Base-by-base conservation (phyloP, 2,113 vertebrate species). In the Craseonycteris thonglongyai region DNA sequence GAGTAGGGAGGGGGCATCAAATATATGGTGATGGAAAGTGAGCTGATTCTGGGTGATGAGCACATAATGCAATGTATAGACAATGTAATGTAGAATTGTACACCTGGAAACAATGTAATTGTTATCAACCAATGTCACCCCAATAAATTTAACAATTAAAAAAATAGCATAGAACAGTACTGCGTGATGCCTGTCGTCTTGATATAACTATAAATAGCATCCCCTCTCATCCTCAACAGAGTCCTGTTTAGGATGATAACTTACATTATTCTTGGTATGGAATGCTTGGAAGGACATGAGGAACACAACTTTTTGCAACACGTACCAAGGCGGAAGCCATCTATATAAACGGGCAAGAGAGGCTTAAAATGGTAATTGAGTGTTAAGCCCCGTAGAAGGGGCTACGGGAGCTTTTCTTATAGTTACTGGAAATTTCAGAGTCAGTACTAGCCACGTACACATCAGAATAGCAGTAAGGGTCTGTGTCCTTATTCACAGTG, bases 221-320 rank as follows among this genome's bases (percentile, higher is more conserved):
- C 14, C 22, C 16, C 16, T 71, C 69, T 84, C 63, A 65, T 81
- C 24, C 54, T 87, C 68, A 93, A 15, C 7, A 35, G 33, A 35
- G 14, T 89, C 63, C 21, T 84, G 49, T 24, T 59, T 59, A 47
- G 19, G 49, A 63, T 3, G 26, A 58, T 61, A 74, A 56, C 54
- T 91, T 69, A 45, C 56, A 49, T 88, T 33, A 85, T 54, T 76
- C 51, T 88, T 59, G 59, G 42, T 33, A 45, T 19, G 35, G 30
- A 69, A 79, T 75, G n/a, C 35, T 82, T 74, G 69, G 63, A 74
- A 91, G 59, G n/a, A 56, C 68, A 84, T 18, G 33, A 88, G 51
- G 35, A 68, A 78, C 82, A 92, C n/a, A 90, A 85, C 54, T 78
- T 78, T 89, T 72, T 92, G 72, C 47, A 81, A 84, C 42, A 95